Percentiles rank a stretch among this genome's conserved stretches.
These are phyloP conservation scores for Mythimna vitellina DNA, from an alignment of 2,888 invertebrate genomes.

Conservation along the genomic window DNA sequence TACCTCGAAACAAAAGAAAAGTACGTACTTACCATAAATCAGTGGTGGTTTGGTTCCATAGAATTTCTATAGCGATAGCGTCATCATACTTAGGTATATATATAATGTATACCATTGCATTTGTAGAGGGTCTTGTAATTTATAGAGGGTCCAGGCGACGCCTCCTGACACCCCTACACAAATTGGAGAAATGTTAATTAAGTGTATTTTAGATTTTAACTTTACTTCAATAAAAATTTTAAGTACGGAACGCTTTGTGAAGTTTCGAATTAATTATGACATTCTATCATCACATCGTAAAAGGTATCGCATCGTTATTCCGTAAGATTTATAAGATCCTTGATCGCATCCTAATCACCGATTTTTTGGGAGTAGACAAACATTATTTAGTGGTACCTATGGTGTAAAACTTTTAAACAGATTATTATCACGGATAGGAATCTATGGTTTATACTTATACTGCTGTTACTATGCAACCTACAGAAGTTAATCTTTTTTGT, in stretches of 20 bases:
- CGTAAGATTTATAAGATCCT: no score
- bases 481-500: no score
- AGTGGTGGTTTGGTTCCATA: constrained; percentile 14
- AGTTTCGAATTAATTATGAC: constrained; percentile 8
- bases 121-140: constrained; percentile 53
- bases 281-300: not conserved
- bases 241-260: not conserved
- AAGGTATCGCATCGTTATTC: not conserved
- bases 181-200: constrained; percentile 35
- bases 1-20: constrained; percentile 10
- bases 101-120: constrained; percentile 17
- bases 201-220: constrained; percentile 20
- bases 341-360: constrained; percentile 7
- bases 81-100: not conserved
- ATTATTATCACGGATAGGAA: no score
- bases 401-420: no score
- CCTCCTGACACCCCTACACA: constrained; percentile 41
- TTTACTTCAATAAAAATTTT: not conserved
- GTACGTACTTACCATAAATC: constrained; percentile 18
- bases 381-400: no score
- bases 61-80: constrained; percentile 6
- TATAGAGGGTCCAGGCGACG: constrained; percentile 50
- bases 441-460: no score
- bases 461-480: no score
- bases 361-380: constrained; percentile 19